Evolutionary conservation across 35 echinoderm and acorn worm genomes (phyloP).

Genomic region (Stichopus chloronotus): DNA sequence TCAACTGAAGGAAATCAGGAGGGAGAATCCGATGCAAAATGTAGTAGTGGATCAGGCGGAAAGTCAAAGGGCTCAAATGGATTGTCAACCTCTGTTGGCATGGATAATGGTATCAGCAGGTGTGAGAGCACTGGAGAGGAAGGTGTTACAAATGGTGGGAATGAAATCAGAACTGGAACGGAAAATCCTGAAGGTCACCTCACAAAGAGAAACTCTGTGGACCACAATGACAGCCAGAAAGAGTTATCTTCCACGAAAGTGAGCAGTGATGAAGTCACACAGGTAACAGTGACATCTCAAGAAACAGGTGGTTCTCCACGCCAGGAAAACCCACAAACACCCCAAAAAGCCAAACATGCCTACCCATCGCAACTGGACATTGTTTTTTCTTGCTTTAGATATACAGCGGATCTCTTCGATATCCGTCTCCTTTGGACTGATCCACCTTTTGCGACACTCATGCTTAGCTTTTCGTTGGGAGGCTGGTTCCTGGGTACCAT

Average conservation of each 20-base stretch:
- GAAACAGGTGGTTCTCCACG: background rate
- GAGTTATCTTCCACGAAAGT: no score
- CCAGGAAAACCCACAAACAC: background rate
- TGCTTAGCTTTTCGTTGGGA: background rate
- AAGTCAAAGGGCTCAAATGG: background rate
- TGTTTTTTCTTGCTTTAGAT: background rate
- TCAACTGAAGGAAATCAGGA: background rate
- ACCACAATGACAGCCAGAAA: no score
- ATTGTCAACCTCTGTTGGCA: no score
- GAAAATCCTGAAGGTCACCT: no score
- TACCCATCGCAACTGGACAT: background rate
- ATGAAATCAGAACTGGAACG: background rate
- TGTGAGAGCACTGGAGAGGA: background rate
- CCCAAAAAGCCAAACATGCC: background rate
- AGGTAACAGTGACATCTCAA: background rate
- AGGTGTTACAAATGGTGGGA: background rate
- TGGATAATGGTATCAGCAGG: no score
- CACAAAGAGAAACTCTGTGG: no score
- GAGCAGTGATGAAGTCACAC: background rate
- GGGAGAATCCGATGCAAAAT: background rate
- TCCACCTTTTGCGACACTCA: slow-evolving; percentile 6
- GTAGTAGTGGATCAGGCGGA: background rate
- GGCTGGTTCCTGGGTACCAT: slow-evolving; percentile 45
- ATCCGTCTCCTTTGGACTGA: slow-evolving; percentile 45
- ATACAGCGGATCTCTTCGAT: slow-evolving; percentile 23